These are phyloP conservation scores for Melanotaenia duboulayi DNA, from an alignment of 2,113 vertebrate genomes.

Conservation along the genomic window DNA sequence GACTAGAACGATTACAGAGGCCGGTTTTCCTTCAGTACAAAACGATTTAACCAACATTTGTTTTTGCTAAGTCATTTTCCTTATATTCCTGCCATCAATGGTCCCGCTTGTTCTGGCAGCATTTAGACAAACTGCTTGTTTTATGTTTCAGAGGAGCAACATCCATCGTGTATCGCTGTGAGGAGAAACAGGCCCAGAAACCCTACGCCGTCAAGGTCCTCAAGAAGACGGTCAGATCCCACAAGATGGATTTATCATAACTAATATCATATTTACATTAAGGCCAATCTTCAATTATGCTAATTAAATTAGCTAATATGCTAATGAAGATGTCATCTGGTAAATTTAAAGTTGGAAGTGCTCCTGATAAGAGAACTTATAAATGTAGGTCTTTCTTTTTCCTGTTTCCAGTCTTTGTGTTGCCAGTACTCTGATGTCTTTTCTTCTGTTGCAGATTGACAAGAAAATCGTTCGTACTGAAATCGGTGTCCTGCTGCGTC, in stretches of 20 bases:
- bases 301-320: too few relatives aligned
- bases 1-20: too few relatives aligned
- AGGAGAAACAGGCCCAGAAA: constrained; percentile 87
- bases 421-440: neutral
- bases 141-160: constrained; percentile 85
- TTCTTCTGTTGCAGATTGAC: constrained; percentile 83
- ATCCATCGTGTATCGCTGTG: constrained; percentile 88
- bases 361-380: too few relatives aligned
- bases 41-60: too few relatives aligned
- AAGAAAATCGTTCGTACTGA: constrained; percentile 92
- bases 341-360: too few relatives aligned
- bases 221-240: constrained; percentile 87
- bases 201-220: constrained; percentile 88
- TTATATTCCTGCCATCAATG: neutral
- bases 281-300: too few relatives aligned
- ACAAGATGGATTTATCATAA: neutral
- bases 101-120: neutral
- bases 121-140: neutral
- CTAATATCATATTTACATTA: too few relatives aligned
- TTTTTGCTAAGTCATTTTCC: neutral
- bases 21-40: too few relatives aligned
- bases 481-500: constrained; percentile 89
- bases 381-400: too few relatives aligned
- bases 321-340: too few relatives aligned
- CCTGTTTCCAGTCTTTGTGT: too few relatives aligned